phyloP scores from a whole-genome alignment of 2,888 invertebrate species.

The Argynnis bischoffii region DNA sequence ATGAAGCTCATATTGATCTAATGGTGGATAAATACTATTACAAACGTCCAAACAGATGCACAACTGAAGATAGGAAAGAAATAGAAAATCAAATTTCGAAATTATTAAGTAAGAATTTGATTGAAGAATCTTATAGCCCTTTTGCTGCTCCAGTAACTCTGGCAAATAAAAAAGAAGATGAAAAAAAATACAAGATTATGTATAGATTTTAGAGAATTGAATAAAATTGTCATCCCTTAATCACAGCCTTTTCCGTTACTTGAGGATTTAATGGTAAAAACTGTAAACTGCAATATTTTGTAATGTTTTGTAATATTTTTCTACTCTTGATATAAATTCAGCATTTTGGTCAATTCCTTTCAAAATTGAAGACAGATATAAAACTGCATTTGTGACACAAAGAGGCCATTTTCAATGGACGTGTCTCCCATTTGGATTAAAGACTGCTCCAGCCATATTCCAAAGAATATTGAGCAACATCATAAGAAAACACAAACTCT shows the following conservation, averaged over 20 bases:
- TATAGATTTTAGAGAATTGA: slow-evolving; percentile 21
- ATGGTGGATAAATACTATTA: slow-evolving; percentile 31
- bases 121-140: slow-evolving; percentile 38
- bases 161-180: slow-evolving; percentile 42
- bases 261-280: slow-evolving; percentile 50
- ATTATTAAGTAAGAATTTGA: slow-evolving; percentile 33
- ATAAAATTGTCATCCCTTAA: slow-evolving; percentile 44
- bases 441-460: too few species aligned
- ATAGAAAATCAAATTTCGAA: slow-evolving; percentile 27
- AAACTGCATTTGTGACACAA: too few species aligned
- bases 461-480: too few species aligned
- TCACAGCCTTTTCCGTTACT: slow-evolving; percentile 49
- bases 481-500: too few species aligned
- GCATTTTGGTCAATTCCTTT: slow-evolving; percentile 59
- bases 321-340: slow-evolving; percentile 54
- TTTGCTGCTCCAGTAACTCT: slow-evolving; percentile 36
- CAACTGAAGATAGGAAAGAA: slow-evolving; percentile 31
- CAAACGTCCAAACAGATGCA: slow-evolving; percentile 37
- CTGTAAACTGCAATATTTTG: slow-evolving; percentile 50
- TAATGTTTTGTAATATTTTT: too few species aligned
- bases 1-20: slow-evolving; percentile 31
- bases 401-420: too few species aligned
- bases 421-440: too few species aligned
- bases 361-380: slow-evolving; percentile 47
- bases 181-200: slow-evolving; percentile 34